phyloP scores from a whole-genome alignment of 2,888 invertebrate species.

The Cephus spinipes region DNA sequence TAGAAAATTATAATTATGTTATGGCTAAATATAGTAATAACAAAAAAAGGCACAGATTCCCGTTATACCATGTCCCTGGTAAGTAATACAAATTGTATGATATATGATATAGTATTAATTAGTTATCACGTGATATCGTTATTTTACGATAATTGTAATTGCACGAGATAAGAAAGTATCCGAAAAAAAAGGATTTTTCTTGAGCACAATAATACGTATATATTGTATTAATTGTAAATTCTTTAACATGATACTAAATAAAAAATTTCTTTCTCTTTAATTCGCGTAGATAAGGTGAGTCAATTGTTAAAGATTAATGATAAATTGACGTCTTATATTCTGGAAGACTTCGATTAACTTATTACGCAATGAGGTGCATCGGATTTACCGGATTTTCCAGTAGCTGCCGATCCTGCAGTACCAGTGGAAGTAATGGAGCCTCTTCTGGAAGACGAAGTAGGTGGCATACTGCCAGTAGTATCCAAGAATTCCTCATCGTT shows the following conservation, averaged over 20 bases:
- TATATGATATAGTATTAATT: not conserved
- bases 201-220: not conserved
- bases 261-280: not conserved
- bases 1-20: not conserved
- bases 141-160: not conserved
- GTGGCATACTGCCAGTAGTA: constrained; percentile 54
- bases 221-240: too few species aligned
- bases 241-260: not conserved
- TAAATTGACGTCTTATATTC: not conserved
- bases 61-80: not conserved
- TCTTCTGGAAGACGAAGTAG: constrained; percentile 38
- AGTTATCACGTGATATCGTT: not conserved
- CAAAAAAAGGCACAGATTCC: not conserved
- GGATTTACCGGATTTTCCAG: constrained; percentile 18
- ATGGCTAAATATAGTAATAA: not conserved
- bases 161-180: not conserved
- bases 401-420: constrained; percentile 28
- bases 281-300: not conserved
- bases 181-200: not conserved
- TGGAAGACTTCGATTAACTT: constrained; percentile 10
- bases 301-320: not conserved
- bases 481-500: constrained; percentile 63
- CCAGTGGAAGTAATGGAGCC: constrained; percentile 54
- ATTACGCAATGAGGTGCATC: constrained; percentile 14
- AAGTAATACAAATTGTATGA: not conserved